Evolutionary conservation across 2,797 vertebrate species (phyloP).

Genomic region (Labeo calbasu): DNA sequence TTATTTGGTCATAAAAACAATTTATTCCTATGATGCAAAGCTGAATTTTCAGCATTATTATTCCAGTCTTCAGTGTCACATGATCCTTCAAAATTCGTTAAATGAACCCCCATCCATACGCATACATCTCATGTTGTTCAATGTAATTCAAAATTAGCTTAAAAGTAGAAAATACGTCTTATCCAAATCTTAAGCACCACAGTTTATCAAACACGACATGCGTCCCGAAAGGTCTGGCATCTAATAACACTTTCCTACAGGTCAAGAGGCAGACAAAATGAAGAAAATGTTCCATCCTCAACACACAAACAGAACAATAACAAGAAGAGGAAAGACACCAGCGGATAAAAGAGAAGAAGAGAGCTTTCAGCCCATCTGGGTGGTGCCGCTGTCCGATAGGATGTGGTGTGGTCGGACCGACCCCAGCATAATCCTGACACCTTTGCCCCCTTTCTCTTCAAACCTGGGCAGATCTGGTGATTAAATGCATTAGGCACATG

Average conservation of each 20-base stretch:
- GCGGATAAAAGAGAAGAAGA: background rate
- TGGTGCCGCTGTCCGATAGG: background rate
- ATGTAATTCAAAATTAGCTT: background rate
- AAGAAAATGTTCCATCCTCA: background rate
- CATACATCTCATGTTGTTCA: background rate
- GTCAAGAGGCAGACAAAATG: background rate
- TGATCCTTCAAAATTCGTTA: background rate
- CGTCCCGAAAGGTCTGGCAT: background rate
- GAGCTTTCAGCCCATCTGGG: conserved; percentile 22
- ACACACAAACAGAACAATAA: background rate
- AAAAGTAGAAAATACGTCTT: background rate
- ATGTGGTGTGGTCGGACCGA: background rate
- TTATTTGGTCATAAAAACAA: background rate
- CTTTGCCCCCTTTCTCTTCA: conserved; percentile 8
- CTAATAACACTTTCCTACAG: background rate
- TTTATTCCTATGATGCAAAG: background rate
- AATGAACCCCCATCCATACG: background rate
- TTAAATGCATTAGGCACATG: conserved; percentile 6
- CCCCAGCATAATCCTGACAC: conserved; percentile 18
- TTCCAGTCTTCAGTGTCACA: background rate
- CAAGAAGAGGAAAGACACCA: background rate
- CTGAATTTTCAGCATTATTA: background rate
- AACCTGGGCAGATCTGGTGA: conserved; percentile 37
- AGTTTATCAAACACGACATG: background rate
- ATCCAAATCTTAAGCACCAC: background rate